Base-by-base conservation (phyloP, 2,797 vertebrate species). In the Sebastes matsubarae region DNA sequence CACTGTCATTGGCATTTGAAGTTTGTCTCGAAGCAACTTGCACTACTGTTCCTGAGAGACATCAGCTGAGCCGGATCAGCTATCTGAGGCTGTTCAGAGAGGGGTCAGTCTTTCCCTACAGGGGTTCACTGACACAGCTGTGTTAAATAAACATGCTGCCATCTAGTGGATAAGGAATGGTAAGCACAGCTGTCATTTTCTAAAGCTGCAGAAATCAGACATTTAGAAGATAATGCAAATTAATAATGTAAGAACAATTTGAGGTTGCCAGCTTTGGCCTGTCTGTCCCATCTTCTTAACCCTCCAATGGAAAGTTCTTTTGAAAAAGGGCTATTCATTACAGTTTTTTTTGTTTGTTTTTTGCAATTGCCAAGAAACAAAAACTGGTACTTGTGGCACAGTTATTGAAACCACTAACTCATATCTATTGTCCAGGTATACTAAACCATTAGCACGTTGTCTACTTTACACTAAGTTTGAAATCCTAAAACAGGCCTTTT, bases 71-170 rank as follows among this genome's bases (percentile, higher is more conserved):
- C 79, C 14, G 66, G 76, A 91, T 89, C 78, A 83, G 77, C 79
- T 75, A 69, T 86, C 64, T 80, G 83, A 84, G 59, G 69, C 29
- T 38, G 68, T 66, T 84, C 29, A 78, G 52, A 69, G 46, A 24
- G 34, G 50, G 34, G 54, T 68, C 77, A 75, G 78, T 54, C 65
- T 63, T 69, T 30, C 68, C 30, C 75, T 6, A 29, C 59, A n/a
- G 61, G 74, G 14, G 13, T 8, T 64, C 5, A 70, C 4, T 60
- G 54, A 24, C 20, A 24, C 14, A 13, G 1, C 7, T 1, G 20
- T 18, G 63, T 8, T 11, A 24, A 58, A 80, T 70, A 77, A 34
- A 79, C 76, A 81, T 93, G 88, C 85, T 90, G 89, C 92, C 93
- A 91, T 88, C 93, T 94, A 92, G 83, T 89, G 93, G 89, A 25